Percentiles rank a stretch among this genome's conserved stretches.
Evolutionary conservation across 2,797 vertebrate genomes (phyloP).

Genomic region (Tympanoctomys barrerae): DNA sequence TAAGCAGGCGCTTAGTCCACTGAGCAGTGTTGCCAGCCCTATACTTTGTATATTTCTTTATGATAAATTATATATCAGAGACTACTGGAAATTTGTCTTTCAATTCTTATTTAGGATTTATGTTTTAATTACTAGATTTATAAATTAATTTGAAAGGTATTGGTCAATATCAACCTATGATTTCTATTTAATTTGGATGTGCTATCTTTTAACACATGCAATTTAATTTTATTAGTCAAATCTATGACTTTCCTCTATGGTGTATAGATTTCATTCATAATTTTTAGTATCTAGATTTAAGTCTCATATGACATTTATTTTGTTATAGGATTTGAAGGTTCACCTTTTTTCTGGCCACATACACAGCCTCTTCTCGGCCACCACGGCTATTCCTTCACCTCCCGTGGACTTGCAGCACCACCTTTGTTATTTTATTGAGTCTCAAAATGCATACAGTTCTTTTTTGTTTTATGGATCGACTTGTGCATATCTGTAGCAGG

Average conservation of each 20-base stretch:
- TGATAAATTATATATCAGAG: background rate
- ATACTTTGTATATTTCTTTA: background rate
- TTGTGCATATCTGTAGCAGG: background rate
- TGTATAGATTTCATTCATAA: background rate
- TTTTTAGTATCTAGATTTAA: slow-evolving; percentile 18
- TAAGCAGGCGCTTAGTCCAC: no score
- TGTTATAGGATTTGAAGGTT: background rate
- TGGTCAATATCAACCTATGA: background rate
- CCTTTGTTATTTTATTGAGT: background rate
- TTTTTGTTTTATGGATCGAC: background rate
- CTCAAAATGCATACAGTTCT: background rate
- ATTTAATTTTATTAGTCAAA: background rate
- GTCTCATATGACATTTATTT: background rate
- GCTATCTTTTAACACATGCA: background rate
- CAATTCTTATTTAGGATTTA: no score
- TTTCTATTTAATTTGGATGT: background rate
- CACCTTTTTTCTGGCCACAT: background rate
- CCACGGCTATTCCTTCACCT: background rate
- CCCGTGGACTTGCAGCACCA: background rate
- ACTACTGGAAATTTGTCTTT: background rate
- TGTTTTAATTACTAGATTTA: no score
- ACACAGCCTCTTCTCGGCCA: background rate
- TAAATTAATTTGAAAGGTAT: no score
- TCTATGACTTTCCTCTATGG: background rate
- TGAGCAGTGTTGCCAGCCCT: no score